phyloP scores from a whole-genome alignment of 1,140 invertebrate species.

The Caenorhabditis tropicalis region DNA sequence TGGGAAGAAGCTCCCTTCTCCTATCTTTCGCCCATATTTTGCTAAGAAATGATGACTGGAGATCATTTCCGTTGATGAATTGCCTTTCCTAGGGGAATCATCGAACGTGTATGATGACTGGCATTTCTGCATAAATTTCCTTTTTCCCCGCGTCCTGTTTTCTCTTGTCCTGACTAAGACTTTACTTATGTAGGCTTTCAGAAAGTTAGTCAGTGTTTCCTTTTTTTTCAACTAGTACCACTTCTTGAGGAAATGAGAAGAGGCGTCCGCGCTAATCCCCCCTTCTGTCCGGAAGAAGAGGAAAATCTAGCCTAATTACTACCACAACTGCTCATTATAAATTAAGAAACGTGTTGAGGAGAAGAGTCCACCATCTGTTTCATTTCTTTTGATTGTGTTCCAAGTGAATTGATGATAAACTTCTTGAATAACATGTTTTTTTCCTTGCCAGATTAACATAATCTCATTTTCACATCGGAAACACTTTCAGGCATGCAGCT shows the following conservation, averaged over 20 bases:
- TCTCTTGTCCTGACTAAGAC: neutral
- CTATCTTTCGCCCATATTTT: slow-evolving; percentile 5
- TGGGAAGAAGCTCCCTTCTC: neutral
- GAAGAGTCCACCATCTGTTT: slow-evolving; percentile 18
- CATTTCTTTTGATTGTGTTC: neutral
- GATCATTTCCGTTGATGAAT: slow-evolving; percentile 45
- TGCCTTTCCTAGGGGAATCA: slow-evolving; percentile 39
- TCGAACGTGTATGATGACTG: slow-evolving; percentile 39
- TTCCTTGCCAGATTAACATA: no score
- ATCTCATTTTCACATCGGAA: neutral
- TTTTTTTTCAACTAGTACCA: neutral
- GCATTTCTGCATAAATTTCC: slow-evolving; percentile 42
- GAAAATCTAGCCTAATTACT: slow-evolving; percentile 42
- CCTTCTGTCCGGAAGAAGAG: slow-evolving; percentile 8
- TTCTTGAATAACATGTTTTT: neutral
- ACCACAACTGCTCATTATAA: slow-evolving; percentile 34
- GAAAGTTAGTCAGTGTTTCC: slow-evolving; percentile 21
- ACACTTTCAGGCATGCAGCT: neutral
- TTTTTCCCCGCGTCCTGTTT: neutral
- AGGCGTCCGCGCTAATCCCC: slow-evolving; percentile 8
- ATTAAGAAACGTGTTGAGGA: slow-evolving; percentile 36
- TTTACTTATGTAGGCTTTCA: slow-evolving; percentile 37
- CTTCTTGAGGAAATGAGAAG: neutral
- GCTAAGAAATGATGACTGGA: slow-evolving; percentile 36
- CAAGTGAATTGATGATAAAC: slow-evolving; percentile 17